Evolutionary conservation across 1,140 invertebrate genomes (phyloP).

Genomic region (Zaprionus lachaisei): DNA sequence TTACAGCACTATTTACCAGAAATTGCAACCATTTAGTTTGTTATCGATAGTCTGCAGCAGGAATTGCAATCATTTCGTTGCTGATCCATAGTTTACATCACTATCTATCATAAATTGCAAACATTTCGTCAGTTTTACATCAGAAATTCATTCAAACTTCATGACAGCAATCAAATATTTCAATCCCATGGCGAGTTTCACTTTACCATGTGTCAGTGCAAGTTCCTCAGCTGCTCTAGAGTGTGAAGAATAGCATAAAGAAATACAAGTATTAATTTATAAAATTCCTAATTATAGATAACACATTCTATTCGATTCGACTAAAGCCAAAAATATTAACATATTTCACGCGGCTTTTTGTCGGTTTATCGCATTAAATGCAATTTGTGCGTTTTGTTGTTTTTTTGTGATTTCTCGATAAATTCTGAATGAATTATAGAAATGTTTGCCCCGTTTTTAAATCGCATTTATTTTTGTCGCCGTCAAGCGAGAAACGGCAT

Average conservation of each 20-base stretch:
- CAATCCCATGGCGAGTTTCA: neutral
- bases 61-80: neutral
- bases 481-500: slow-evolving; percentile 48
- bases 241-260: neutral
- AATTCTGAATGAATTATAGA: neutral
- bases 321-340: slow-evolving; percentile 12
- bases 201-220: neutral
- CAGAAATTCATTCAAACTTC: neutral
- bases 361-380: neutral
- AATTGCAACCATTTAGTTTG: too few species aligned
- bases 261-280: slow-evolving; percentile 19
- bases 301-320: slow-evolving; percentile 6
- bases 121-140: neutral
- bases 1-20: too few species aligned
- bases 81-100: neutral
- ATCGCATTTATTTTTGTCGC: slow-evolving; percentile 66
- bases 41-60: neutral
- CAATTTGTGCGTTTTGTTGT: slow-evolving; percentile 18
- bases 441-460: slow-evolving; percentile 40
- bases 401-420: neutral
- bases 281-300: slow-evolving; percentile 3
- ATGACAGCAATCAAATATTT: neutral
- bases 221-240: neutral
- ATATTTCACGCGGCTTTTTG: neutral
- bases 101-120: neutral